Base-by-base conservation (phyloP, 2,113 vertebrate species). In the Coturnix japonica region DNA sequence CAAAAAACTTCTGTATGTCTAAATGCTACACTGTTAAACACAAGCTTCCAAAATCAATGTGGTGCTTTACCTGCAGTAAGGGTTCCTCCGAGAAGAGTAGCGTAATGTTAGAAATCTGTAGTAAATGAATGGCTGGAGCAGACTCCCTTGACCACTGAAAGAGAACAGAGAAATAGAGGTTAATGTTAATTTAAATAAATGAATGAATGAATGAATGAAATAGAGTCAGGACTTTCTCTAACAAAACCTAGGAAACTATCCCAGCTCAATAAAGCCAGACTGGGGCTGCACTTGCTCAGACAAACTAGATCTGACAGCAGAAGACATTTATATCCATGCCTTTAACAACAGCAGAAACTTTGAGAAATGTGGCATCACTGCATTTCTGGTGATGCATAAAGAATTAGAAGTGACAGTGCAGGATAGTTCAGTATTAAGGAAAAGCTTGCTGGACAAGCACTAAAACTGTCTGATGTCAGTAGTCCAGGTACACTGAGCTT, bases 61-160 rank as follows among this genome's bases (percentile, higher is more conserved):
- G 22, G 69, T 7, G 35, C 98, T 98, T 97, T 97, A 99, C 99
- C 99, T 98, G 95, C 99, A 99, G 96, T 99, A 99, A 0, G 99
- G 99, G 96, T 99, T 99, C 98, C 99, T 98, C 93, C 98, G 98
- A 86, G 99, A 99, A 20, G 99, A 98, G 49, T 99, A 99, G 51
- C 99, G 99, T 18, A 99, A 98, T 2, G 99, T 99, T 81, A 99
- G 98, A 96, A 99, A 99, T 84, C 99, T 96, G 65, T 99, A 99
- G 95, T 99, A 99, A 97, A 99, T 99, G 95, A 99, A 99, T 4
- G 99, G 99, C 96, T 99, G 98, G 39, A 99, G 97, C 96, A 99
- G 97, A 91, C 99, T 99, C 87, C 99, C 99, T 96, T 99, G 99
- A 37, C 99, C 99, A 90, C 99, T 99, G 97, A 80, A 94, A 98